Conservation (phyloP, 2,113 vertebrate genomes). For the Tapirus terrestris region DNA sequence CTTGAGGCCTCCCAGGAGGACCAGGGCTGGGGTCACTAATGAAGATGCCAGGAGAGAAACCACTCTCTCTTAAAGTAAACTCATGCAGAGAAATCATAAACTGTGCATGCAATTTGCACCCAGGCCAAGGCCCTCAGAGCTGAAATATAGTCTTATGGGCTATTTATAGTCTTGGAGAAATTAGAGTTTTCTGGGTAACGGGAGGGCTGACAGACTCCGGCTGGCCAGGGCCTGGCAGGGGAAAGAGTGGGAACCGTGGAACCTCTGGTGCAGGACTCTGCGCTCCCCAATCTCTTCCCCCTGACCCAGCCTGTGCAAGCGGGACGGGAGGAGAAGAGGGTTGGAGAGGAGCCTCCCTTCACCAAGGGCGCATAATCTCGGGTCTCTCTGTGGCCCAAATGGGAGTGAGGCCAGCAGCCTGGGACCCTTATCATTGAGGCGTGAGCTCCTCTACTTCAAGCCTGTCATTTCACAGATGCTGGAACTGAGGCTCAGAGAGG, state of each 20-base stretch:
- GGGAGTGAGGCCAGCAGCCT: not conserved
- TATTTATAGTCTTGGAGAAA: conserved; percentile 37
- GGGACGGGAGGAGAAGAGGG: not conserved
- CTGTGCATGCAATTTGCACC: conserved; percentile 9
- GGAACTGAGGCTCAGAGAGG: not conserved
- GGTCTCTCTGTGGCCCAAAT: not conserved
- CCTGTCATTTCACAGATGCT: not conserved
- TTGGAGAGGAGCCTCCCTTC: not conserved
- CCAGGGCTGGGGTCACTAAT: not conserved
- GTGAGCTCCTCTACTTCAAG: not conserved
- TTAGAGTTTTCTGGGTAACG: conserved; percentile 57
- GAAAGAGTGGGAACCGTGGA: not conserved
- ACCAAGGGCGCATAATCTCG: not conserved
- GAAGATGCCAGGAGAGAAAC: not conserved
- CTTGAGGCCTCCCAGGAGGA: not conserved
- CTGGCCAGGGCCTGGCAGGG: not conserved
- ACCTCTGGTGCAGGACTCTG: not conserved
- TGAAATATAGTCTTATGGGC: not conserved
- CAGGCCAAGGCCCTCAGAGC: not conserved
- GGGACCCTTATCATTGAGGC: not conserved
- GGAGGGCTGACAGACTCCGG: conserved; percentile 44
- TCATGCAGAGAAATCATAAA: not conserved
- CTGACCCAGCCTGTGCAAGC: not conserved
- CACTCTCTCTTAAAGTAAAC: not conserved
- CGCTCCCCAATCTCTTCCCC: not conserved